phyloP scores from a whole-genome alignment of 2,113 vertebrate species.

The Synchiropus splendidus region DNA sequence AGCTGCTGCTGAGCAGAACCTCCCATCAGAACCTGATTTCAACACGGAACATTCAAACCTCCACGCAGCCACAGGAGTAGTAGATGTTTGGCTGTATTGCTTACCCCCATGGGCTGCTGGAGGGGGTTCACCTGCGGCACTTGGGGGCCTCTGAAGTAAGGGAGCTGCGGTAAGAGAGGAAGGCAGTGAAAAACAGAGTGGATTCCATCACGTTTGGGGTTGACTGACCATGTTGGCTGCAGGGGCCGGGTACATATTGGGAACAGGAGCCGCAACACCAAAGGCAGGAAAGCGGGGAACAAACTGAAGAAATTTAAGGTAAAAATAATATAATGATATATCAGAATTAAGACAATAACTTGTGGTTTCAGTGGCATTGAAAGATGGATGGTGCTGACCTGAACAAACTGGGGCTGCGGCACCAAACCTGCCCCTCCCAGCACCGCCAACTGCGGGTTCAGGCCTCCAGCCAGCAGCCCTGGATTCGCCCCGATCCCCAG shows the following conservation, averaged over 20 bases:
- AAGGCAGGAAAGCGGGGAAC: constrained; percentile 31
- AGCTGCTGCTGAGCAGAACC: too few relatives aligned
- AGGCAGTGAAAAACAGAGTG: not conserved
- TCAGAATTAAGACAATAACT: too few relatives aligned
- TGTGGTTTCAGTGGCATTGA: too few relatives aligned
- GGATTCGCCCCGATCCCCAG: constrained; percentile 16
- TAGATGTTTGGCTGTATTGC: constrained; percentile 1
- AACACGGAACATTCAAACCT: too few relatives aligned
- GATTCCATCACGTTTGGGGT: not conserved
- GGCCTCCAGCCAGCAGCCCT: constrained; percentile 29
- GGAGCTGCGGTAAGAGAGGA: constrained; percentile 17
- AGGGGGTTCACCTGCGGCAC: constrained; percentile 32
- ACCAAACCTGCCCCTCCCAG: constrained; percentile 31
- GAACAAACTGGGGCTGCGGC: constrained; percentile 45
- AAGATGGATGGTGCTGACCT: too few relatives aligned
- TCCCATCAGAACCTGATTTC: too few relatives aligned
- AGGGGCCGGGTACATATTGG: constrained; percentile 35
- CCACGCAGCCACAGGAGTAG: not conserved
- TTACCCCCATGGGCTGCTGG: constrained; percentile 40
- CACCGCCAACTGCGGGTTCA: constrained; percentile 29
- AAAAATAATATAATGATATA: too few relatives aligned
- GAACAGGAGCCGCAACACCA: constrained; percentile 6
- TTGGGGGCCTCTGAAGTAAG: constrained; percentile 35
- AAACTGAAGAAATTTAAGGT: constrained; percentile 41
- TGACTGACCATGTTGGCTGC: constrained; percentile 39